Evolutionary conservation across 2,888 invertebrate species (phyloP), one percentile per base, ranked within the genome.

Genomic region (Carabus problematicus): DNA sequence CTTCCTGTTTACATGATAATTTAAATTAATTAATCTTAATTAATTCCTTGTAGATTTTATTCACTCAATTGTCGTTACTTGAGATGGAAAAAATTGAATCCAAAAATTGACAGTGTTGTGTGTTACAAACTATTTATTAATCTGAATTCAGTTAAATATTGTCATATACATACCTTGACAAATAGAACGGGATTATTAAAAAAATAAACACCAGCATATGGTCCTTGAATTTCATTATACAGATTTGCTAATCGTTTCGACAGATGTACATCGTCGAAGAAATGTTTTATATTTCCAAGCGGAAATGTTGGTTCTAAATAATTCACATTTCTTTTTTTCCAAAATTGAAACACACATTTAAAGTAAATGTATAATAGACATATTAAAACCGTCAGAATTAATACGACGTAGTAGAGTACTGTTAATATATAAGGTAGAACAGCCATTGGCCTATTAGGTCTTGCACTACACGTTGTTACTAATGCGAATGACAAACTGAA

Each of bases 91-190:
- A n/a, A n/a, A n/a, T n/a, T n/a, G n/a, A n/a, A n/a, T n/a, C n/a
- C n/a, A n/a, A n/a, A n/a, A n/a, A n/a, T n/a, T n/a, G n/a, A n/a
- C n/a, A n/a, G n/a, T n/a, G n/a, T n/a, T n/a, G n/a, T n/a, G n/a
- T n/a, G n/a, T n/a, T n/a, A n/a, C n/a, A n/a, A n/a, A n/a, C n/a
- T n/a, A n/a, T 29, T 29, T 3, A 29, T 29, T 29, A 29, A 29
- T 3, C 6, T 29, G 2, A 29, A 29, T 29, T 29, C 6, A 6
- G 29, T 84, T 74, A 89, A 78, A 72, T 87, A 87, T 0, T 81
- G 71, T 7, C 89, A 82, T 14, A 16, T 40, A 64, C 64, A 43
- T 70, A 68, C 70, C 45, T 71, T 71, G 12, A 71, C 41, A 8
- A 71, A 43, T 14, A 71, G 11, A 4, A 56, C 63, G 18, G 71